Evolutionary conservation across 2,888 invertebrate genomes (phyloP).

Genomic region (Trissoscelio sp.): DNA sequence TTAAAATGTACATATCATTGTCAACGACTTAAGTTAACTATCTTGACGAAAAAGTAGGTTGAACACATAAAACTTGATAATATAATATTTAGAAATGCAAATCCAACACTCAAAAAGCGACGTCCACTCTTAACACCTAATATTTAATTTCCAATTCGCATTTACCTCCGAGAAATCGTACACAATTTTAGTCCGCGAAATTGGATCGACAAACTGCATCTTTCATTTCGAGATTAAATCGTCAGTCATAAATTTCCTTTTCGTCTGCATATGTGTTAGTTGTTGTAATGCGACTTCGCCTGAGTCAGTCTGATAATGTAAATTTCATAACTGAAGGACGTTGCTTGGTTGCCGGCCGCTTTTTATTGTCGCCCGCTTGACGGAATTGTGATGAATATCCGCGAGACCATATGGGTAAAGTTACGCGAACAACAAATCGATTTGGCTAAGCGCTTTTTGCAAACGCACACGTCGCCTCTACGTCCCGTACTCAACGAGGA

Average conservation of each 20-base stretch:
- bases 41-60: slow-evolving; percentile 26
- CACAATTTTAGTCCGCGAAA: slow-evolving; percentile 15
- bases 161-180: slow-evolving; percentile 1
- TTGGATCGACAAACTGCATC: slow-evolving; percentile 25
- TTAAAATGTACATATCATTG: slow-evolving; percentile 49
- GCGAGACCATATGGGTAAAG: slow-evolving; percentile 37
- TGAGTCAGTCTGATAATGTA: slow-evolving; percentile 29
- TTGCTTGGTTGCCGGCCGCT: not conserved
- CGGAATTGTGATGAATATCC: slow-evolving; percentile 50
- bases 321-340: slow-evolving; percentile 40
- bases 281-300: slow-evolving; percentile 26
- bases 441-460: slow-evolving; percentile 39
- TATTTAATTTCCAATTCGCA: slow-evolving; percentile 33
- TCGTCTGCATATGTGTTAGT: not conserved
- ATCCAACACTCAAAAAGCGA: slow-evolving; percentile 12
- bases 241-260: slow-evolving; percentile 38
- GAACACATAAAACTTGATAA: slow-evolving; percentile 42
- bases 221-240: slow-evolving; percentile 53
- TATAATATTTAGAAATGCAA: slow-evolving; percentile 43
- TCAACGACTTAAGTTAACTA: slow-evolving; percentile 15
- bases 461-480: slow-evolving; percentile 8
- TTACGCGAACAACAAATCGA: slow-evolving; percentile 47
- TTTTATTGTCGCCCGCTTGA: slow-evolving; percentile 39
- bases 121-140: slow-evolving; percentile 9
- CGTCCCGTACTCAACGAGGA: slow-evolving; percentile 16